Conservation (phyloP, 2,797 vertebrate genomes). For the Cynopterus sphinx region DNA sequence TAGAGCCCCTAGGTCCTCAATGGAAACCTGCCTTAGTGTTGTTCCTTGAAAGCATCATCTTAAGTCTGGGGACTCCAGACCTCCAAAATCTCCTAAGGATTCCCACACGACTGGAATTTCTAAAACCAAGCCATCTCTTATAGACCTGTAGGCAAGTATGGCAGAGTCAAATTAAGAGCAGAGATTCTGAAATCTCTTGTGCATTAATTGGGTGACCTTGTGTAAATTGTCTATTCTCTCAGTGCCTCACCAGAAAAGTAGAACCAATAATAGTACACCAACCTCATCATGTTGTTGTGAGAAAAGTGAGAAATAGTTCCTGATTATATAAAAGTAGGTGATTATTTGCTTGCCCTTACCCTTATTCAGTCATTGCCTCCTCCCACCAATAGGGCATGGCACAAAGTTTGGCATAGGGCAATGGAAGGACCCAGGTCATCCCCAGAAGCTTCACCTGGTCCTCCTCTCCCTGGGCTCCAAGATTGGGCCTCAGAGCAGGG, state of each 20-base stretch:
- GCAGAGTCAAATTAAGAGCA: not conserved
- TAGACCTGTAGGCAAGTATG: not conserved
- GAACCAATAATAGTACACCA: not conserved
- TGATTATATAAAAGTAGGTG: not conserved
- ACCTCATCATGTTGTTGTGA: not conserved
- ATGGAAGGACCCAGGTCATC: not conserved
- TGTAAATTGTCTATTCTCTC: not conserved
- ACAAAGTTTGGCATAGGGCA: not conserved
- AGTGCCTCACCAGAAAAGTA: slow-evolving; percentile 8
- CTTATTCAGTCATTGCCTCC: not conserved
- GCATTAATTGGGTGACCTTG: not conserved
- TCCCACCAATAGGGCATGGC: not conserved
- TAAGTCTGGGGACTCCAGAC: not conserved
- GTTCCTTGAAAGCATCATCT: not conserved
- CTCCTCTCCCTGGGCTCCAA: not conserved
- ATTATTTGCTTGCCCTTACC: not conserved
- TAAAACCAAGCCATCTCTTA: not conserved
- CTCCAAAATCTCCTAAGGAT: not conserved
- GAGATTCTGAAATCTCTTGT: not conserved
- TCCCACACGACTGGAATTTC: not conserved
- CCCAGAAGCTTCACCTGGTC: not conserved
- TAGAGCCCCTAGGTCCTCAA: not conserved
- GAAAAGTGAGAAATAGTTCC: not conserved
- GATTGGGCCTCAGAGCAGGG: not conserved
- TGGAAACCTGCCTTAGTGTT: not conserved